phyloP scores from a whole-genome alignment of 2,797 vertebrate species.

The Eremophila alpestris region DNA sequence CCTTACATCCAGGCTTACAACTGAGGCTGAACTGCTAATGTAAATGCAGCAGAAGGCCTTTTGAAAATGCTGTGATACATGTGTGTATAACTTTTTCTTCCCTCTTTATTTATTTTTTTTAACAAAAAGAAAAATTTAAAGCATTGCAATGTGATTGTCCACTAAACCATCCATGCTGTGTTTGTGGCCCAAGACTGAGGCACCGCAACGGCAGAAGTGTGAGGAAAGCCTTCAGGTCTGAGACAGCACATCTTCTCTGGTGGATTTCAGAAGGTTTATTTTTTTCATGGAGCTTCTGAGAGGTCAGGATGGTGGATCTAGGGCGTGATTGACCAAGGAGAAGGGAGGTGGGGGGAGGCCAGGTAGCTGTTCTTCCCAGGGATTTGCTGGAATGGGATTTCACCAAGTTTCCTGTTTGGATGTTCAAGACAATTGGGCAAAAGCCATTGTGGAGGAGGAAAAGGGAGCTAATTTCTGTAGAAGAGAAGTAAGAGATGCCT shows the following conservation, averaged over 20 bases:
- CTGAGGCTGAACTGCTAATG: conserved; percentile 66
- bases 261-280: conserved; percentile 16
- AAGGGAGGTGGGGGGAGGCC: conserved; percentile 11
- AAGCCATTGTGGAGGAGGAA: conserved; percentile 44
- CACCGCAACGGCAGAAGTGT: neutral
- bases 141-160: conserved; percentile 61
- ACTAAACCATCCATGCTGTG: conserved; percentile 41
- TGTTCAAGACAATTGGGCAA: conserved; percentile 54
- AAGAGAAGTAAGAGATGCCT: conserved; percentile 51
- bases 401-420: neutral
- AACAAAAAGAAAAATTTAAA: conserved; percentile 50
- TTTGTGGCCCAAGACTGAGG: conserved; percentile 61
- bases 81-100: conserved; percentile 55
- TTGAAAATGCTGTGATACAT: conserved; percentile 74
- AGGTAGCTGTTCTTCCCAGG: neutral
- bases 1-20: conserved; percentile 75
- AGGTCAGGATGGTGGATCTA: conserved; percentile 41
- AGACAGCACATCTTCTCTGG: neutral
- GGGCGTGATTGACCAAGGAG: conserved; percentile 21
- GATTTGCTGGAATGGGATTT: conserved; percentile 10
- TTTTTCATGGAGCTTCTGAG: conserved; percentile 17
- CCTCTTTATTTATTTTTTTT: conserved; percentile 37
- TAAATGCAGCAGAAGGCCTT: conserved; percentile 60
- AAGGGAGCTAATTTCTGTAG: conserved; percentile 33
- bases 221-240: neutral